These are phyloP conservation scores for Leptinotarsa juncta DNA, from an alignment of 2,888 invertebrate species.

Conservation along the genomic window DNA sequence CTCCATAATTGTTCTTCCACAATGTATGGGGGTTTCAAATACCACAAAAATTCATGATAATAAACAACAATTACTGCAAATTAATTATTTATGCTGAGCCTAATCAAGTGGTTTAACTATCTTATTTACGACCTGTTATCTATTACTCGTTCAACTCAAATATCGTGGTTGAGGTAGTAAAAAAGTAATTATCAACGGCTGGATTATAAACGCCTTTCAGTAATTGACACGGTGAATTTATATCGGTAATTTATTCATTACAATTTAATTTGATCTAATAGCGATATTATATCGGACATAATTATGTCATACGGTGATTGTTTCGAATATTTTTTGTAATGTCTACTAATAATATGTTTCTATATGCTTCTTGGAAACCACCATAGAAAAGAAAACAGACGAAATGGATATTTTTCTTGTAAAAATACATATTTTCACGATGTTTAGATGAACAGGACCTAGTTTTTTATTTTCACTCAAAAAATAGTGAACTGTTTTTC, in stretches of 20 bases:
- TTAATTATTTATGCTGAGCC: constrained; percentile 39
- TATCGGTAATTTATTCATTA: constrained; percentile 2
- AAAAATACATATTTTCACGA: background rate
- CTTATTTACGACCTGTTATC: constrained; percentile 38
- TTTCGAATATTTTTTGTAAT: background rate
- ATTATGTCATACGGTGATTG: background rate
- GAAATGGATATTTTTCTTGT: no score
- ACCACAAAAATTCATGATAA: constrained; percentile 29
- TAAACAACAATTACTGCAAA: constrained; percentile 42
- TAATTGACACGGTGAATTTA: background rate
- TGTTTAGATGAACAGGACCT: background rate
- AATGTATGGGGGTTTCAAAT: background rate
- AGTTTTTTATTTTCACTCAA: no score
- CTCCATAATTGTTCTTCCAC: background rate
- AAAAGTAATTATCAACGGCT: constrained; percentile 29
- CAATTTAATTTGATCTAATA: constrained; percentile 8
- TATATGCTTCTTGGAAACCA: background rate
- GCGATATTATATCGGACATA: constrained; percentile 2
- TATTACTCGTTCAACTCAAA: constrained; percentile 29
- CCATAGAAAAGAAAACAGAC: no score
- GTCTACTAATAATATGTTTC: background rate
- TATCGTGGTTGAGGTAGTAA: constrained; percentile 3
- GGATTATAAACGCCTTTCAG: background rate
- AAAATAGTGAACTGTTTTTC: no score
- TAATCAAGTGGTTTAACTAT: constrained; percentile 36